Conservation (phyloP, 2,888 invertebrate genomes). For the Mactromeris polynyma region DNA sequence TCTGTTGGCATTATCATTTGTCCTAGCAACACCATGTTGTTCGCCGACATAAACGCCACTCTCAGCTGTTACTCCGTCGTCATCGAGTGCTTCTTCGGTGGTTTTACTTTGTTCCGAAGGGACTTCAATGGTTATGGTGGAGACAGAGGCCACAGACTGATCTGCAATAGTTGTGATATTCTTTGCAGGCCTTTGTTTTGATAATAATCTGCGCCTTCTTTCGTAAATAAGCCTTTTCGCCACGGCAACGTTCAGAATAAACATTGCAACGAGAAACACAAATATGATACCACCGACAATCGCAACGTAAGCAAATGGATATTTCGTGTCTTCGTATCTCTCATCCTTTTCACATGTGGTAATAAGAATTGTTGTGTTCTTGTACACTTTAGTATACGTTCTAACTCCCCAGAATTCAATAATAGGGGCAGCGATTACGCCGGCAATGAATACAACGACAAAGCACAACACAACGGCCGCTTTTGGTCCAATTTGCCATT, state of each 20-base stretch:
- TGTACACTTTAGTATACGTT: background rate
- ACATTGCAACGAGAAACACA: constrained; percentile 5
- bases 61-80: background rate
- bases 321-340: constrained; percentile 7
- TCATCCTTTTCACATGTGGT: constrained; percentile 50
- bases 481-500: constrained; percentile 39
- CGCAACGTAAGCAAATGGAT: background rate
- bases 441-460: constrained; percentile 1
- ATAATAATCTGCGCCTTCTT: background rate
- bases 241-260: constrained; percentile 28
- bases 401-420: constrained; percentile 47
- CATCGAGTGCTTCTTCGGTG: background rate
- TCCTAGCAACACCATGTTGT: background rate
- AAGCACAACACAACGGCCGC: constrained; percentile 20
- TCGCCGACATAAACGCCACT: background rate
- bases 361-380: constrained; percentile 29
- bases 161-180: background rate
- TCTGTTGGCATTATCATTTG: background rate
- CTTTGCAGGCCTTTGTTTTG: background rate
- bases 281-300: background rate
- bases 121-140: background rate
- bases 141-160: background rate
- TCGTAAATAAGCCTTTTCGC: background rate
- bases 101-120: background rate
- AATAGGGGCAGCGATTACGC: constrained; percentile 26